A percentile compares a stretch with the other conserved stretches of the same genome.
Evolutionary conservation across 2,113 vertebrate genomes (phyloP).

Genomic region (Oreotragus oreotragus): DNA sequence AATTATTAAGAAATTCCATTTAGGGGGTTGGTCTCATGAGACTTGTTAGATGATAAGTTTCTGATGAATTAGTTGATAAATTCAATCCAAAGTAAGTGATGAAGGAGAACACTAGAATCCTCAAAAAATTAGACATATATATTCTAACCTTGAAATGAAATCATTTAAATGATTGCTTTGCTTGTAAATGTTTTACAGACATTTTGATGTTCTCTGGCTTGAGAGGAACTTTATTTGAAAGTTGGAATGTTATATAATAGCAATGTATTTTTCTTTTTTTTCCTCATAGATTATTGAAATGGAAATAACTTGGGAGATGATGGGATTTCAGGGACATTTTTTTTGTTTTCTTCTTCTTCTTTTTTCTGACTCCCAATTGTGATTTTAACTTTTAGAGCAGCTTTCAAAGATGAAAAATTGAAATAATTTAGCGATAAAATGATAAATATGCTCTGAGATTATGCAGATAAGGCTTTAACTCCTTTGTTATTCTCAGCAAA

Average conservation of each 20-base stretch:
- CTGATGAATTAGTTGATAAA: background rate
- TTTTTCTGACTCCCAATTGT: background rate
- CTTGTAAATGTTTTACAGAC: background rate
- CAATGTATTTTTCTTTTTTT: background rate
- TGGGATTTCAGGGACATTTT: background rate
- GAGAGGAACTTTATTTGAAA: background rate
- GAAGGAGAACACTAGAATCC: background rate
- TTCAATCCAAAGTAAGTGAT: background rate
- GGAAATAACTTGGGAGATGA: background rate
- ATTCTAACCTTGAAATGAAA: background rate
- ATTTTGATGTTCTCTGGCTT: background rate
- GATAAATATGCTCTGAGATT: background rate
- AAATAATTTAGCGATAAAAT: background rate
- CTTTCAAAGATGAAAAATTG: background rate
- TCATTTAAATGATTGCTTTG: background rate
- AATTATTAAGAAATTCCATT: background rate
- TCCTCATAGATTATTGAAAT: background rate
- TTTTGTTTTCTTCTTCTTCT: too few species aligned
- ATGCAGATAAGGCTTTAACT: background rate
- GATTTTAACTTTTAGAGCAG: background rate
- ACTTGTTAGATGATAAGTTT: background rate
- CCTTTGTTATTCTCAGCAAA: background rate
- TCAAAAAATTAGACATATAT: background rate
- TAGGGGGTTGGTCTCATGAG: background rate
- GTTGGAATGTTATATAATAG: background rate